A percentile compares a stretch with the other conserved stretches of the same genome.
These are phyloP conservation scores for Ochlodes sylvanus DNA, from an alignment of 2,888 invertebrate genomes.

Conservation along the genomic window DNA sequence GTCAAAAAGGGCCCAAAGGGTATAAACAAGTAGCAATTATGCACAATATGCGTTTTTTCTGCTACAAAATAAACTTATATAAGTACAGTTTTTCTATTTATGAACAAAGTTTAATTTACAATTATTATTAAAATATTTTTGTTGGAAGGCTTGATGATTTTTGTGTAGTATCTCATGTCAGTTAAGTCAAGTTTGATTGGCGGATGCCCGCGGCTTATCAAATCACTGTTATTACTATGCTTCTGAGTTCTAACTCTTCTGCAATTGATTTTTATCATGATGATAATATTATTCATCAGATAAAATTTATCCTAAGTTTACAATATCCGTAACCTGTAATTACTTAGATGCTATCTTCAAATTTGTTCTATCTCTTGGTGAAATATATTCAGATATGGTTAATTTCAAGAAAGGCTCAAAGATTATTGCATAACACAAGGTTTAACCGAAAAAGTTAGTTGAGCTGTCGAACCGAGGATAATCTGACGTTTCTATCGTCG, in stretches of 20 bases:
- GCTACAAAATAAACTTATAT: too few species aligned
- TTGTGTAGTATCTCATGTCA: constrained; percentile 16
- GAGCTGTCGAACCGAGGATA: constrained; percentile 74
- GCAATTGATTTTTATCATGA: constrained; percentile 79
- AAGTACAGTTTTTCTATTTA: too few species aligned
- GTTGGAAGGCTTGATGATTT: constrained; percentile 6
- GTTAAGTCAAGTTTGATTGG: constrained; percentile 36
- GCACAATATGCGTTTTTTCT: too few species aligned
- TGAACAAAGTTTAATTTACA: not conserved
- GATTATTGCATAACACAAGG: constrained; percentile 62
- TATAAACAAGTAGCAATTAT: too few species aligned
- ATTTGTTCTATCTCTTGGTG: constrained; percentile 21
- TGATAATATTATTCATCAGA: constrained; percentile 72
- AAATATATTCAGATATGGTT: constrained; percentile 37
- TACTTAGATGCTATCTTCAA: constrained; percentile 57
- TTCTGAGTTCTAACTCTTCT: constrained; percentile 66
- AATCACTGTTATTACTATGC: constrained; percentile 72
- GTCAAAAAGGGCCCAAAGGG: too few species aligned
- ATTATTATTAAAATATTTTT: not conserved
- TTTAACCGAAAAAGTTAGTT: constrained; percentile 63
- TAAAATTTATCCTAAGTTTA: constrained; percentile 52
- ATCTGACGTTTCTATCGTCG: constrained; percentile 67
- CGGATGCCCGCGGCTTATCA: constrained; percentile 49
- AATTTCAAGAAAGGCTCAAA: constrained; percentile 46
- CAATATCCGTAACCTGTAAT: constrained; percentile 50